A percentile compares a stretch with the other conserved stretches of the same genome.
Conservation (phyloP, 2,888 invertebrate species). For the Pardosa pseudoannulata region DNA sequence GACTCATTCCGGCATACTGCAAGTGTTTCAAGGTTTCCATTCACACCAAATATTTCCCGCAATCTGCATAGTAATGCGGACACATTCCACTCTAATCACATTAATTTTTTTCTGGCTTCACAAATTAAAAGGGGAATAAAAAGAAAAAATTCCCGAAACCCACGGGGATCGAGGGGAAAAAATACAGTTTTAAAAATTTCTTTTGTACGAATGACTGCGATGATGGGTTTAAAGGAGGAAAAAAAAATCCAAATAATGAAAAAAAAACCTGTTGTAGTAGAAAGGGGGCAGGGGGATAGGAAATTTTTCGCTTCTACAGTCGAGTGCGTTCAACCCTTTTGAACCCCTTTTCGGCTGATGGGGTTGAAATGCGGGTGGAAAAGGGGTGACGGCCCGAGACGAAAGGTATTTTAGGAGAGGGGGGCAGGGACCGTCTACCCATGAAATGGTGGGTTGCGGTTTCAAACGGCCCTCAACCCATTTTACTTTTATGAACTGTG, state of each 20-base stretch:
- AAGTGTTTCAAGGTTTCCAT: too few relatives aligned
- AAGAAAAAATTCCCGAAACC: slow-evolving; percentile 27
- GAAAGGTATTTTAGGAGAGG: not conserved
- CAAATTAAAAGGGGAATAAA: slow-evolving; percentile 35
- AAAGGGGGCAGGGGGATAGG: not conserved
- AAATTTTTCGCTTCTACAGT: slow-evolving; percentile 21
- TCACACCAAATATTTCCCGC: not conserved
- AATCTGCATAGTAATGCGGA: slow-evolving; percentile 55
- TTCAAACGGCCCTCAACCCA: too few relatives aligned
- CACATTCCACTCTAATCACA: slow-evolving; percentile 45
- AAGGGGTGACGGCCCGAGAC: slow-evolving; percentile 12
- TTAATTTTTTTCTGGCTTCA: slow-evolving; percentile 50
- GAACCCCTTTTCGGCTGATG: slow-evolving; percentile 54
- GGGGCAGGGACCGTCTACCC: too few relatives aligned
- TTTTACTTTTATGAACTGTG: too few relatives aligned
- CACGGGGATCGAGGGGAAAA: slow-evolving; percentile 22
- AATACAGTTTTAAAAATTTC: slow-evolving; percentile 15
- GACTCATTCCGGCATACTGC: too few relatives aligned
- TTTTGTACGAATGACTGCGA: slow-evolving; percentile 24
- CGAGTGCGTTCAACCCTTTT: slow-evolving; percentile 70
- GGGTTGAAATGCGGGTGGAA: slow-evolving; percentile 46
- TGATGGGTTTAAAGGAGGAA: too few relatives aligned
- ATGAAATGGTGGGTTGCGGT: too few relatives aligned
- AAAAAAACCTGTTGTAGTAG: slow-evolving; percentile 32
- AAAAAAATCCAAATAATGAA: too few relatives aligned